A percentile compares a stretch with the other conserved stretches of the same genome.
Conservation (phyloP, 2,888 invertebrate genomes). For the Lepeophtheirus nordmannii region DNA sequence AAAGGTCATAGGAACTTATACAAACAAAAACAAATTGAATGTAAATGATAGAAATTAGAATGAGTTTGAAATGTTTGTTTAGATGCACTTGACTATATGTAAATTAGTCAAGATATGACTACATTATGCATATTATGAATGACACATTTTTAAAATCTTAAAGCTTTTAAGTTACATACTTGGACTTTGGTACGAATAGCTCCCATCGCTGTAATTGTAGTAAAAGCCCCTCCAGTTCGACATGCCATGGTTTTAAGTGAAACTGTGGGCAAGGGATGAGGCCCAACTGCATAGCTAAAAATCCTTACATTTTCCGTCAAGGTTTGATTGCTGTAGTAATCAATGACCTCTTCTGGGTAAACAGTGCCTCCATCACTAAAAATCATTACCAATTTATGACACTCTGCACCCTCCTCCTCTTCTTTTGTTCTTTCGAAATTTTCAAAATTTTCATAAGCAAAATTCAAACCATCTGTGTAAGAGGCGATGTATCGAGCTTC, state of each 20-base stretch:
- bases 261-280: slow-evolving; percentile 37
- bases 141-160: not conserved
- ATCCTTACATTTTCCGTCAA: slow-evolving; percentile 34
- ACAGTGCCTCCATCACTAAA: slow-evolving; percentile 43
- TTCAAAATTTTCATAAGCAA: slow-evolving; percentile 34
- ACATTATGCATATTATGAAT: not conserved
- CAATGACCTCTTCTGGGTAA: slow-evolving; percentile 37
- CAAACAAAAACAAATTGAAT: no score
- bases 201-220: slow-evolving; percentile 38
- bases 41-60: no score
- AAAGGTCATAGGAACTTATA: no score
- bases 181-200: slow-evolving; percentile 38
- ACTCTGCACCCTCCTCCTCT: slow-evolving; percentile 35
- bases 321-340: slow-evolving; percentile 26
- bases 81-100: no score
- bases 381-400: slow-evolving; percentile 41
- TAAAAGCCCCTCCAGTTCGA: slow-evolving; percentile 37
- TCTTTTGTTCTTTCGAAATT: slow-evolving; percentile 30
- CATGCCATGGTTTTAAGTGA: slow-evolving; percentile 38
- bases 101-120: not conserved
- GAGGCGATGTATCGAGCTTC: slow-evolving; percentile 35
- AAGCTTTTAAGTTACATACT: slow-evolving; percentile 30
- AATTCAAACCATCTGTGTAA: slow-evolving; percentile 35
- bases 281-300: slow-evolving; percentile 40
- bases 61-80: no score